Evolutionary conservation across 2,888 invertebrate genomes (phyloP).

Genomic region (Sycophila texana): DNA sequence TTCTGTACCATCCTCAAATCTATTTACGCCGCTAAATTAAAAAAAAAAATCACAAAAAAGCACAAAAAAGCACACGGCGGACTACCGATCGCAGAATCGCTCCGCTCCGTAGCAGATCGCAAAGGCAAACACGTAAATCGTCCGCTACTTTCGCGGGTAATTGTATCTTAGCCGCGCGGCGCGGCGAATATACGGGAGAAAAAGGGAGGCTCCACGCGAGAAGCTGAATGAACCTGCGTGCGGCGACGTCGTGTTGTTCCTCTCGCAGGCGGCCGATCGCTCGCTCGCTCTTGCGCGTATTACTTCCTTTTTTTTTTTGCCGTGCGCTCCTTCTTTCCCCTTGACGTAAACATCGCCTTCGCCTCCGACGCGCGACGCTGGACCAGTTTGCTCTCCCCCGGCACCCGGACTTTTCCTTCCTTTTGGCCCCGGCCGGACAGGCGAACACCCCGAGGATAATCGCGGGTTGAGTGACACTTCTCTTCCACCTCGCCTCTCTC

Average conservation of each 20-base stretch:
- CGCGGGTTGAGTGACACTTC: slow-evolving; percentile 48
- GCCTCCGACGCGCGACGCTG: slow-evolving; percentile 26
- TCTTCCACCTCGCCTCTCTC: neutral
- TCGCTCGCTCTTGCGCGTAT: neutral
- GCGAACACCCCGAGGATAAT: slow-evolving; percentile 45
- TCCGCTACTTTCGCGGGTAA: too few relatives aligned
- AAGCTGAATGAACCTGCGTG: slow-evolving; percentile 21
- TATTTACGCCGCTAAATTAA: too few relatives aligned
- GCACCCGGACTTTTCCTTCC: slow-evolving; percentile 19
- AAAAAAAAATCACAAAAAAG: too few relatives aligned
- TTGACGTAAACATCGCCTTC: slow-evolving; percentile 52
- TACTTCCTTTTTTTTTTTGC: neutral
- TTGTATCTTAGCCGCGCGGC: too few relatives aligned
- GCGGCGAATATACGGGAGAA: too few relatives aligned
- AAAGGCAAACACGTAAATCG: neutral
- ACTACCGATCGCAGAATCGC: too few relatives aligned
- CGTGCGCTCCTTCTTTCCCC: neutral
- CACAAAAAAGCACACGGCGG: too few relatives aligned
- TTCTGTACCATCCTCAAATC: too few relatives aligned
- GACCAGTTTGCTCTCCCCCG: slow-evolving; percentile 45
- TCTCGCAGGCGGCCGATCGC: neutral
- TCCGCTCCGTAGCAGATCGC: too few relatives aligned
- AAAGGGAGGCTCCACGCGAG: slow-evolving; percentile 2
- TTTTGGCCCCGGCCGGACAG: slow-evolving; percentile 23
- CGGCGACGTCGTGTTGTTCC: neutral